Conservation (phyloP, 1,140 invertebrate genomes). For the Drosophila insularis region DNA sequence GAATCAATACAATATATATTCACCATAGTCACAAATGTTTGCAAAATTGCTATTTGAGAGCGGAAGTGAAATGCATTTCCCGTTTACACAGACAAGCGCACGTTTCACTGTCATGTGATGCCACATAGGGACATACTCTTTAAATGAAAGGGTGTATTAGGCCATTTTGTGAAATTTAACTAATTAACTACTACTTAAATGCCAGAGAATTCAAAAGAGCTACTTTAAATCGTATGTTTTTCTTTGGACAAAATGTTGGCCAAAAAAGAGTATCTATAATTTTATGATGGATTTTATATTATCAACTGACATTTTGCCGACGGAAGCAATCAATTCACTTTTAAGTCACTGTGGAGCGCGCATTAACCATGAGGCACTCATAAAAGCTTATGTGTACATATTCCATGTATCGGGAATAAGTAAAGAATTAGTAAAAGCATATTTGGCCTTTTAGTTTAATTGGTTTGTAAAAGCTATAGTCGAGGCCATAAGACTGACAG, state of each 20-base stretch:
- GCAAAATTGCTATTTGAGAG: constrained; percentile 56
- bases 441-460: constrained; percentile 5
- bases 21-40: constrained; percentile 55
- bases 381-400: no score
- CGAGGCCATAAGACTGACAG: background rate
- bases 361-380: no score
- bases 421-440: no score
- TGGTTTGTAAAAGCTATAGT: background rate
- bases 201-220: no score
- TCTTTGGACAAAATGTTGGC: no score
- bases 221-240: no score
- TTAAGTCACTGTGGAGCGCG: no score
- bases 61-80: constrained; percentile 58
- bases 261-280: background rate
- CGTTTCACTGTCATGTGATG: no score
- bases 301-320: background rate
- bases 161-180: no score
- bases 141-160: constrained; percentile 8
- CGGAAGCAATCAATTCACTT: background rate
- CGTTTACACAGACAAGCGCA: constrained; percentile 25
- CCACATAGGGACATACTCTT: background rate
- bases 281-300: background rate
- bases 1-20: constrained; percentile 57
- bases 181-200: no score
- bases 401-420: no score